Evolutionary conservation across 2,113 vertebrate species (phyloP).

Genomic region (Eretmochelys imbricata): DNA sequence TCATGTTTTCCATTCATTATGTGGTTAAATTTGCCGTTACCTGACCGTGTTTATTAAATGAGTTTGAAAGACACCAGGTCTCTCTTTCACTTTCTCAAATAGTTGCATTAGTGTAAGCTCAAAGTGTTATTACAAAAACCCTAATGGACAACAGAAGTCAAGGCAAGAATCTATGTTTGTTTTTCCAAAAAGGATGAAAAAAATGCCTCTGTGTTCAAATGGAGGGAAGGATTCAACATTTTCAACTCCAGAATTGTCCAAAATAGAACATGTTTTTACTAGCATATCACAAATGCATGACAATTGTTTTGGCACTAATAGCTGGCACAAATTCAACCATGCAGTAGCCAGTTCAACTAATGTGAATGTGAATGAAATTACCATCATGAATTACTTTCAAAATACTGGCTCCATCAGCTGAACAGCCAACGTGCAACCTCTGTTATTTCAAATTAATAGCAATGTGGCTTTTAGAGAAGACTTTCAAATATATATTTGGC

Average conservation of each 20-base stretch:
- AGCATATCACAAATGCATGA: slow-evolving; percentile 18
- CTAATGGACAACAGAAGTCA: not conserved
- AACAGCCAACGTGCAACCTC: slow-evolving; percentile 16
- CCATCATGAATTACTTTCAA: slow-evolving; percentile 18
- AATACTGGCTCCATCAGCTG: not conserved
- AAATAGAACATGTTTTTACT: slow-evolving; percentile 36
- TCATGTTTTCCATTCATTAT: not conserved
- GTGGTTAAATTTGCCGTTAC: not conserved
- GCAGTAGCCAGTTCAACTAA: slow-evolving; percentile 30
- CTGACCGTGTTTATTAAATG: slow-evolving; percentile 16
- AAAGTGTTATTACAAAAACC: not conserved
- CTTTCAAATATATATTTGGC: not conserved
- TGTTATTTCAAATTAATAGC: slow-evolving; percentile 39
- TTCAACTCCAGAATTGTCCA: slow-evolving; percentile 33
- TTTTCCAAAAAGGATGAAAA: slow-evolving; percentile 16
- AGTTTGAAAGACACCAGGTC: not conserved
- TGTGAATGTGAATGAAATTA: slow-evolving; percentile 48
- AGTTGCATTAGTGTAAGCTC: not conserved
- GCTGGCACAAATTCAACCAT: slow-evolving; percentile 16
- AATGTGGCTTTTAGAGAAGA: slow-evolving; percentile 6
- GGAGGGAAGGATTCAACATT: not conserved
- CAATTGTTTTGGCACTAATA: slow-evolving; percentile 53
- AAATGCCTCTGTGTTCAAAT: not conserved
- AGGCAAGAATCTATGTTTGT: not conserved
- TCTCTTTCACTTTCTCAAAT: not conserved